Evolutionary conservation across 1,140 invertebrate species (phyloP), one percentile per base, ranked within the genome.

Genomic region (Hermatobates lingyangjiaoensis): DNA sequence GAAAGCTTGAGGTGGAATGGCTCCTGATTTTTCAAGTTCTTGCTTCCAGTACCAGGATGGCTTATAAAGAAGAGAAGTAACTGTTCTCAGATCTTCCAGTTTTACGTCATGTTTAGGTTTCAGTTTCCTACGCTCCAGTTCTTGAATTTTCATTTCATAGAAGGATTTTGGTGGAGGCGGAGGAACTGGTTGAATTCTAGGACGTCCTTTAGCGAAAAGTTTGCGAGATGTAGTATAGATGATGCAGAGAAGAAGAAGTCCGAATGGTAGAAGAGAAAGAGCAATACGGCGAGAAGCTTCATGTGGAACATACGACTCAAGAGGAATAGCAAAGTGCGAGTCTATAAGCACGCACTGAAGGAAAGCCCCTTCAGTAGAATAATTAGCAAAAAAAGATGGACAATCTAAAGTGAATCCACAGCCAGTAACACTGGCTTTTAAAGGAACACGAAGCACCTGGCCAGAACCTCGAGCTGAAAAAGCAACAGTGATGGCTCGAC

Each of bases 401-500:
- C 64, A 66, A 24, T 62, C 58, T 18, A 61, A 60, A 30, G 62
- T 61, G 47, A 63, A 64, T 14, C 64, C 62, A 54, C 64, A 66
- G 3, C 64, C 63, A 40, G 60, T 55, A 24, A 62, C 58, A 53
- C 63, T 66, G 3, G 63, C 63, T 40, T 58, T 59, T 7, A 66
- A 53, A 12, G 58, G 55, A 26, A 52, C 28, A 1, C 50, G 15
- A 45, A 34, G 18, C 30, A 12, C 30, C 30, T n/a, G n/a, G n/a
- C n/a, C n/a, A n/a, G n/a, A n/a, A n/a, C n/a, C n/a, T n/a, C n/a
- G n/a, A n/a, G n/a, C n/a, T n/a, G n/a, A n/a, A n/a, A n/a, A n/a
- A n/a, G n/a, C n/a, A n/a, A n/a, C n/a, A n/a, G n/a, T n/a, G n/a
- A n/a, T n/a, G n/a, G n/a, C n/a, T n/a, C n/a, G n/a, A n/a, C n/a